Base-by-base conservation (phyloP, 2,888 invertebrate species). In the Cistogaster globosa region DNA sequence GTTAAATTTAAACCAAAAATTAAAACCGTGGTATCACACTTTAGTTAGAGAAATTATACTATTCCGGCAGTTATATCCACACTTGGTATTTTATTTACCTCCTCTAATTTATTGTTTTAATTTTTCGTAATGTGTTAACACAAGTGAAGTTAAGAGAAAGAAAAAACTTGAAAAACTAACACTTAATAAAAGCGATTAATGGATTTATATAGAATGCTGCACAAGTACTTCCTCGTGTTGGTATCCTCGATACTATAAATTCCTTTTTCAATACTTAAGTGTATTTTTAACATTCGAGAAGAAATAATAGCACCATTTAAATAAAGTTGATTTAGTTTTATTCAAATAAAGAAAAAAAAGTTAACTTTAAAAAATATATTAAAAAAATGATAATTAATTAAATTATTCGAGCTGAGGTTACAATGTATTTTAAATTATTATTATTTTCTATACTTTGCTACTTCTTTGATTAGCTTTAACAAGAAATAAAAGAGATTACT, bases 31-130 rank as follows among this genome's bases (percentile, higher is more conserved):
- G 2, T 7, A 32, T 5, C 6, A 32, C 1, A 32, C 0, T 8
- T 32, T 8, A 32, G 32, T 7, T 2, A 6, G 32, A n/a, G n/a
- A n/a, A n/a, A n/a, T 51, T 22, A 12, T 65, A 42, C 14, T 2
- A 65, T 53, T 57, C 26, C 14, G 18, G 58, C 45, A 48, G 20
- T 51, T 55, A 26, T 18, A 51, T 77, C 22, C 55, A 53, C 20
- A 62, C 12, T 14, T 48, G 72, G 16, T 20, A 58, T 72, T 65
- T 72, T 18, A 65, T 57, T 45, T 65, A 38, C n/a, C 26, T 45
- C 62, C n/a, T 67, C 55, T 75, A 68, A 81, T 81, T 81, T 68
- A 81, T 75, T 36, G 62, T 68, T 75, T 81, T 69, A 75, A 75
- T 81, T 74, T 81, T 75, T 62, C 20, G 36, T 68, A 75, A 81